Evolutionary conservation across 2,888 invertebrate genomes (phyloP).

Genomic region (Drosophila pullipes): DNA sequence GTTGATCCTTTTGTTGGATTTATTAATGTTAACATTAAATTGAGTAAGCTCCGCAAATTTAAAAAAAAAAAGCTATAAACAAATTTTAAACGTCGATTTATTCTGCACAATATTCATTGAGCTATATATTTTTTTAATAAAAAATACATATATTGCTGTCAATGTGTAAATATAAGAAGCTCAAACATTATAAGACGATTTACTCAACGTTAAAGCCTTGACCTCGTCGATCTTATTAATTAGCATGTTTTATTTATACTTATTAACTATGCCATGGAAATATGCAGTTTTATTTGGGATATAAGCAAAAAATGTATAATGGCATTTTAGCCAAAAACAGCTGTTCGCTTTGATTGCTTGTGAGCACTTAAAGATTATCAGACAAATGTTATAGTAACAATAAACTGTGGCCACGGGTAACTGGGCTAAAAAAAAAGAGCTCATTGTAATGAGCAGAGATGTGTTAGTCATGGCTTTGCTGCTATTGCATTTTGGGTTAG

Average conservation of each 20-base stretch:
- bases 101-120: constrained; percentile 10
- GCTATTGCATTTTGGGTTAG: constrained; percentile 50
- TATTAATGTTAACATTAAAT: constrained; percentile 4
- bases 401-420: constrained; percentile 42
- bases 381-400: constrained; percentile 49
- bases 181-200: not conserved
- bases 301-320: not conserved
- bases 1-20: constrained; percentile 1
- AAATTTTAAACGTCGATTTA: constrained; percentile 8
- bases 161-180: not conserved
- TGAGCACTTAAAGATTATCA: constrained; percentile 1
- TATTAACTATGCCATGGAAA: constrained; percentile 3
- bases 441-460: constrained; percentile 48
- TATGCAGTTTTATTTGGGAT: not conserved
- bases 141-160: not conserved
- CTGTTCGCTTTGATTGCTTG: not conserved
- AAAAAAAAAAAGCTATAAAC: not conserved
- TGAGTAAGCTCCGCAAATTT: constrained; percentile 13
- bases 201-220: not conserved
- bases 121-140: not conserved
- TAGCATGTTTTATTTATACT: constrained; percentile 9
- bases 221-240: constrained; percentile 9
- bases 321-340: not conserved
- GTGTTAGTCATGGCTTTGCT: constrained; percentile 49
- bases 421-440: constrained; percentile 23